Evolutionary conservation across 2,797 vertebrate genomes (phyloP), one percentile per base, ranked within the genome.

Genomic region (Microhierax caerulescens): DNA sequence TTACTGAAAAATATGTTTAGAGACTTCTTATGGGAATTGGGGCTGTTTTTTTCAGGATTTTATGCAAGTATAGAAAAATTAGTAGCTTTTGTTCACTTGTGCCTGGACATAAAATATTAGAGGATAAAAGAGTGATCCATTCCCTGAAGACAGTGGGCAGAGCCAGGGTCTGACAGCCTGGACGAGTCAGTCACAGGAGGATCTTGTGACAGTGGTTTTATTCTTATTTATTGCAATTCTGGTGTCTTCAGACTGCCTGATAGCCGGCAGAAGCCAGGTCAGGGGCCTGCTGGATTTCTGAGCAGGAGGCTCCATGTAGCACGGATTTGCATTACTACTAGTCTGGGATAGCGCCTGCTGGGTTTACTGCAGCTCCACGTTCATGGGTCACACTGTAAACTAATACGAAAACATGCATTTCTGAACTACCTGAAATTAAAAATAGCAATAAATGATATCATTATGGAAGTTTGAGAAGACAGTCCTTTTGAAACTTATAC

Each of bases 271-370:
- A 36, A 88, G 41, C 43, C 39, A 57, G 68, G 25, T 41, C 36
- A 36, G 36, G 84, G 48, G 32, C 20, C 11, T 0, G 2, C 39
- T 48, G 32, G 24, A 8, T 43, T 47, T 37, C 54, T 60, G 82
- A 8, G 5, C 0, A 36, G 19, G 28, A 34, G 60, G 39, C 21
- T 50, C 13, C 0, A 2, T 36, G 47, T 13, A 23, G 50, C 36
- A 47, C 10, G 10, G 41, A 17, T 45, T 4, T 8, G 21, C 13
- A 8, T 51, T 50, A 4, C 21, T 27, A 18, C 43, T 45, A 51
- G 27, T 70, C 56, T 74, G 88, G 92, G 34, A 3, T 28, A 17
- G 25, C 3, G 2, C 37, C 50, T 76, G 63, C 53, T 85, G 51
- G 51, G 14, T 36, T 30, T 39, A 61, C 72, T 28, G 80, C 70